Percentiles rank a stretch among this genome's conserved stretches.
Evolutionary conservation across 2,888 invertebrate genomes (phyloP).

Genomic region (Portevinia maculata): DNA sequence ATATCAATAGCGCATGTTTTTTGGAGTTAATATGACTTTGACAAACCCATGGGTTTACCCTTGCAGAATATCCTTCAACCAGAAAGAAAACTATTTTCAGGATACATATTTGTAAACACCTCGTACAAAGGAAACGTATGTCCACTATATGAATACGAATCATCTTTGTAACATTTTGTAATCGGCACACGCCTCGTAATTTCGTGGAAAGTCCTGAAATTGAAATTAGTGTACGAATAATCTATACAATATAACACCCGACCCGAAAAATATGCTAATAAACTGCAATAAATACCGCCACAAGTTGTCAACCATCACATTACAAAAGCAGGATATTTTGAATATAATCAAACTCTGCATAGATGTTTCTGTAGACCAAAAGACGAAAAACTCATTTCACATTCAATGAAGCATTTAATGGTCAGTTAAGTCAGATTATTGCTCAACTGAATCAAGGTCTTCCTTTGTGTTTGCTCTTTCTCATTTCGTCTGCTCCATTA

Average conservation of each 20-base stretch:
- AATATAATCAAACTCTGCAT: constrained; percentile 6
- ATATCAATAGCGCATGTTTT: too few relatives aligned
- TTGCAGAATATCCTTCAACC: too few relatives aligned
- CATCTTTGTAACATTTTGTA: too few relatives aligned
- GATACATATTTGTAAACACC: too few relatives aligned
- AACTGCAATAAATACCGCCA: constrained; percentile 11
- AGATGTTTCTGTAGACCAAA: neutral
- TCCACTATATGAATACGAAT: too few relatives aligned
- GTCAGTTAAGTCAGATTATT: constrained; percentile 63
- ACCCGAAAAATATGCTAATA: constrained; percentile 42
- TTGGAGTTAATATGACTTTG: too few relatives aligned
- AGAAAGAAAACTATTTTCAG: too few relatives aligned
- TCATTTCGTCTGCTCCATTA: constrained; percentile 11
- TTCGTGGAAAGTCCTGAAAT: constrained; percentile 25
- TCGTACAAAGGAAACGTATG: too few relatives aligned
- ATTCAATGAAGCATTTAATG: constrained; percentile 71
- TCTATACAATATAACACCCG: too few relatives aligned
- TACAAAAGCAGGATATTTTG: constrained; percentile 13
- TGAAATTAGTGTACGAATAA: neutral
- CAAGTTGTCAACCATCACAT: constrained; percentile 37
- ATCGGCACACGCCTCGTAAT: constrained; percentile 4
- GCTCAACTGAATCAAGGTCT: constrained; percentile 69
- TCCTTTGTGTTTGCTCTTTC: constrained; percentile 56
- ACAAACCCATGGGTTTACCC: too few relatives aligned
- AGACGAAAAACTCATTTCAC: constrained; percentile 49